Evolutionary conservation across 2,113 vertebrate genomes (phyloP).

Genomic region (Cephalopterus ornatus): DNA sequence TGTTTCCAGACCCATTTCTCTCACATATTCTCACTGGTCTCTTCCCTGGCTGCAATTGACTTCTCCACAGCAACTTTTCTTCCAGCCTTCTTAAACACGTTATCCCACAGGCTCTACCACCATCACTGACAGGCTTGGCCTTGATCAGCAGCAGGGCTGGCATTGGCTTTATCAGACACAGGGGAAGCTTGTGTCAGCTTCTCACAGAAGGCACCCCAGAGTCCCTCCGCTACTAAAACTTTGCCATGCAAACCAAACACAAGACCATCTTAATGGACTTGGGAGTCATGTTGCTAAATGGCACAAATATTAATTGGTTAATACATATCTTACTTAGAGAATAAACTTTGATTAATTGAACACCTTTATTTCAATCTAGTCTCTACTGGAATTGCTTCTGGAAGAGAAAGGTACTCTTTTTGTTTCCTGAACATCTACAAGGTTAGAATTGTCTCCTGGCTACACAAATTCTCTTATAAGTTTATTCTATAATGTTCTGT

Average conservation of each 20-base stretch:
- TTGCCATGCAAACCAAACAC: neutral
- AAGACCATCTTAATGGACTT: neutral
- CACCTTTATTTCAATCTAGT: neutral
- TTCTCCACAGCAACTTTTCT: neutral
- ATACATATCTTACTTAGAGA: neutral
- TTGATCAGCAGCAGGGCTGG: neutral
- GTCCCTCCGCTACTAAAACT: neutral
- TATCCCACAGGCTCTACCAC: neutral
- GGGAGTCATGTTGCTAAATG: neutral
- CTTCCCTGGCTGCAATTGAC: neutral
- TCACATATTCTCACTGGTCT: neutral
- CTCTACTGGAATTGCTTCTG: neutral
- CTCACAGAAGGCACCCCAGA: neutral
- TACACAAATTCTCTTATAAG: neutral
- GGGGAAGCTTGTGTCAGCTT: too few relatives aligned
- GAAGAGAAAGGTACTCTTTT: neutral
- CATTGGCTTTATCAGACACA: neutral
- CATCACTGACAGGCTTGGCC: fast-evolving
- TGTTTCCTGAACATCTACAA: neutral
- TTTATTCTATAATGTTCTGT: neutral
- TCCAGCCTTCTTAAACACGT: neutral
- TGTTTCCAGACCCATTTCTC: neutral
- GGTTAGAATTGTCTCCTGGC: neutral
- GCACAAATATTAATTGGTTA: neutral
- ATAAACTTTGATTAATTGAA: neutral